These are phyloP conservation scores for Nephila pilipes DNA, from an alignment of 1,140 invertebrate genomes.

Conservation along the genomic window DNA sequence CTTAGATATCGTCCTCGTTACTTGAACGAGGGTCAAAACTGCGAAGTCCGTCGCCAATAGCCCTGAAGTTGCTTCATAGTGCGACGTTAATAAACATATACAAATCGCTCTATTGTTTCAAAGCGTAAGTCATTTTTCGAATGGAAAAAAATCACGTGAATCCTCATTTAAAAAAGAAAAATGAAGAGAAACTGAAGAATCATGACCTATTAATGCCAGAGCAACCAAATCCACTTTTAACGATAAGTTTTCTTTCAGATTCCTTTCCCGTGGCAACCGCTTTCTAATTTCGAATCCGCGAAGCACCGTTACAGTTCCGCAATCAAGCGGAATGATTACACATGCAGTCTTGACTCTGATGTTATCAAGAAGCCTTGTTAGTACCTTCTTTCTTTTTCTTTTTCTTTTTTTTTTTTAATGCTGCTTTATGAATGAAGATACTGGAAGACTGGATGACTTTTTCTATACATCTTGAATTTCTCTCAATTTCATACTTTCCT, in stretches of 20 bases:
- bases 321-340: not conserved
- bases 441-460: too few species aligned
- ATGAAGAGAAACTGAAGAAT: not conserved
- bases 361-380: not conserved
- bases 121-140: too few species aligned
- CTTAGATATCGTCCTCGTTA: too few species aligned
- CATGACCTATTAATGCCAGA: not conserved
- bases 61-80: too few species aligned
- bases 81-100: too few species aligned
- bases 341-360: not conserved
- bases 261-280: not conserved
- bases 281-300: not conserved
- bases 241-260: not conserved
- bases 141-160: not conserved
- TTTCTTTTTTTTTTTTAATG: too few species aligned
- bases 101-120: too few species aligned
- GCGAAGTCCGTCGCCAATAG: too few species aligned
- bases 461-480: too few species aligned
- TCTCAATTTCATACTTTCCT: too few species aligned
- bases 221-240: not conserved
- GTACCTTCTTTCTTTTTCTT: not conserved
- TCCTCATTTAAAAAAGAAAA: not conserved
- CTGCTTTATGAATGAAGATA: too few species aligned
- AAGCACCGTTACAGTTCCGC: not conserved
- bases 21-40: too few species aligned